A percentile compares a stretch with the other conserved stretches of the same genome.
These are phyloP conservation scores for Muricea muricata DNA, from an alignment of 92 coral and sea anemone species.

Conservation along the genomic window DNA sequence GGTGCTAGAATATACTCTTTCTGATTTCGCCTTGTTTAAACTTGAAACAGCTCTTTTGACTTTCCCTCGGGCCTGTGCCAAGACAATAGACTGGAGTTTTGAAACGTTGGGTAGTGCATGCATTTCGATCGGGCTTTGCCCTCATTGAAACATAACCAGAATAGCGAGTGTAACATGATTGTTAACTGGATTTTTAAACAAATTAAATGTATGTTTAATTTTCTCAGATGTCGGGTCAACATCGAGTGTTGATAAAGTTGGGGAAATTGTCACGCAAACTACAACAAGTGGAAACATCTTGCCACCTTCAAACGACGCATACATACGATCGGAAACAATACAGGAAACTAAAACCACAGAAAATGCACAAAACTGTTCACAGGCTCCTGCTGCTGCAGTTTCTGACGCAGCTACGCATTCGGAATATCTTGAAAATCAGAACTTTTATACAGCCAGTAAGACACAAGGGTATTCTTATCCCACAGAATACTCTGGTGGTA, in stretches of 20 bases:
- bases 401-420: not conserved
- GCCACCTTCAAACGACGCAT: not conserved
- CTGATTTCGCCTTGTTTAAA: too few relatives aligned
- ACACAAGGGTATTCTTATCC: not conserved
- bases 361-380: not conserved
- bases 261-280: not conserved
- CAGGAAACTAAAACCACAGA: not conserved
- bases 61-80: too few relatives aligned
- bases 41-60: too few relatives aligned
- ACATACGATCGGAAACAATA: not conserved
- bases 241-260: not conserved
- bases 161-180: too few relatives aligned
- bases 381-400: not conserved
- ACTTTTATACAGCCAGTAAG: not conserved
- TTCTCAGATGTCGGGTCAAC: not conserved
- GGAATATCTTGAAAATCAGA: slow-evolving; percentile 1
- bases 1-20: too few relatives aligned
- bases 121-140: too few relatives aligned
- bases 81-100: too few relatives aligned
- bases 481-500: not conserved
- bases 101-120: too few relatives aligned
- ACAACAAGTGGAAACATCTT: not conserved
- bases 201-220: not conserved
- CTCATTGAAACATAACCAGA: too few relatives aligned
- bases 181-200: too few relatives aligned